phyloP scores from a whole-genome alignment of 2,797 vertebrate species.

The Rhinoraja longicauda region DNA sequence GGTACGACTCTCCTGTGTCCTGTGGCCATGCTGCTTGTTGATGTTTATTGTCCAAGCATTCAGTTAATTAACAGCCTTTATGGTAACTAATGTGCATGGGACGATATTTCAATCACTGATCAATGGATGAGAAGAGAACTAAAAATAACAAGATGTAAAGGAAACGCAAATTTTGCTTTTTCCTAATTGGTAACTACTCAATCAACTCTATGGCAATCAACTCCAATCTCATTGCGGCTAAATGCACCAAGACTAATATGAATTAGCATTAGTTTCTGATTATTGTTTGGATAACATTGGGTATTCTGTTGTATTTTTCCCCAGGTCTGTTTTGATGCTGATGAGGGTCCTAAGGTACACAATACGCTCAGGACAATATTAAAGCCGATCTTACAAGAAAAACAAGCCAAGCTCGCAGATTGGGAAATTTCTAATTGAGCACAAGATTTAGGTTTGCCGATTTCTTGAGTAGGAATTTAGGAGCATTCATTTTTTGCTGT shows the following conservation, averaged over 20 bases:
- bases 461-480: background rate
- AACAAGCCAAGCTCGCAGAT: constrained; percentile 43
- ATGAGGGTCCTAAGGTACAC: constrained; percentile 64
- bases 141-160: background rate
- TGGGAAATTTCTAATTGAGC: constrained; percentile 5
- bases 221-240: background rate
- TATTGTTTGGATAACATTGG: constrained; percentile 1
- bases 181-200: background rate
- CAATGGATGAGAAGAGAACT: background rate
- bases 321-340: constrained; percentile 67
- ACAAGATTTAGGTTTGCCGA: background rate
- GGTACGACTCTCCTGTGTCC: background rate
- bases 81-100: background rate
- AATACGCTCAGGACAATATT: constrained; percentile 72
- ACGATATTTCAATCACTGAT: background rate
- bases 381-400: constrained; percentile 67
- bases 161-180: background rate
- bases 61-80: background rate
- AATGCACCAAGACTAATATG: background rate
- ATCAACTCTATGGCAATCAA: background rate
- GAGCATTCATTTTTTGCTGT: background rate
- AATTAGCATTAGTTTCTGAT: background rate
- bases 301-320: background rate
- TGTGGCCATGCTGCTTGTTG: background rate
- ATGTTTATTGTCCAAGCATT: background rate